These are phyloP conservation scores for Falco cherrug DNA, from an alignment of 2,797 vertebrate genomes.

Conservation along the genomic window DNA sequence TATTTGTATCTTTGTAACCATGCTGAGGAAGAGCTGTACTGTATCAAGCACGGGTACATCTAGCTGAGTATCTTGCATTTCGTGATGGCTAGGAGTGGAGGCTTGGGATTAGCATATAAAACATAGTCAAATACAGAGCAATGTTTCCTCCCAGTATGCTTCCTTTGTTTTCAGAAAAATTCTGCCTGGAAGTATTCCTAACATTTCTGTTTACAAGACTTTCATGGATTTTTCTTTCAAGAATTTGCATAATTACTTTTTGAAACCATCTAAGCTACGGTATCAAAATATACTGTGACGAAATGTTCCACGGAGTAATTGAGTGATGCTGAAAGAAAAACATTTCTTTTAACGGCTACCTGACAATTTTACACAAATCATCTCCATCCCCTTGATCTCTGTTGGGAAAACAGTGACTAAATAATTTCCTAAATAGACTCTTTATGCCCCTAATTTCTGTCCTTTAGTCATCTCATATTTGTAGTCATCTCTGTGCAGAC, in stretches of 20 bases:
- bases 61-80: not conserved
- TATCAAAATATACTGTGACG: not conserved
- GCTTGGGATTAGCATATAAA: not conserved
- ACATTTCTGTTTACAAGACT: not conserved
- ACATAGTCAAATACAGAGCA: not conserved
- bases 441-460: not conserved
- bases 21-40: not conserved
- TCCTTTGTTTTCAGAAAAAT: not conserved
- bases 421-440: not conserved
- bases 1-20: not conserved
- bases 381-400: not conserved
- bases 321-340: not conserved
- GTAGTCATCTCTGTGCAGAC: not conserved
- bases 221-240: not conserved
- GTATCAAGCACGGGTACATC: not conserved
- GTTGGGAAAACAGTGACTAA: not conserved
- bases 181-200: not conserved
- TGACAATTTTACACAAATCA: not conserved
- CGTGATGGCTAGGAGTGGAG: not conserved
- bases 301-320: not conserved
- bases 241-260: not conserved
- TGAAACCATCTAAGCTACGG: not conserved
- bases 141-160: not conserved
- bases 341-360: not conserved
- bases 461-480: not conserved